Evolutionary conservation across 2,797 vertebrate genomes (phyloP).

Genomic region (Scolopax bukidnonensis): DNA sequence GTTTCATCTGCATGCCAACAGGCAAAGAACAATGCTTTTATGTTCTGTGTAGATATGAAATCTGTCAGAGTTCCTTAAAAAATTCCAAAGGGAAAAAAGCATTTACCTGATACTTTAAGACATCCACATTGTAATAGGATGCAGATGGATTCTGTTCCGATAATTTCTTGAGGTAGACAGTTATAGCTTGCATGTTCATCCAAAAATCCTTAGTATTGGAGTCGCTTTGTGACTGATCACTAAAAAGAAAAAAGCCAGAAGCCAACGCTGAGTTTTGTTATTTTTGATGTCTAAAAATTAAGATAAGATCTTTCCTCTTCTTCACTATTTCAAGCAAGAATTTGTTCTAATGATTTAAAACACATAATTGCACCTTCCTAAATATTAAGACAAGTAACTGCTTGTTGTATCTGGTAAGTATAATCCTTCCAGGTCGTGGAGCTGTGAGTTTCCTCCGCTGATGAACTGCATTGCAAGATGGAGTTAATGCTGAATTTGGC

Average conservation of each 20-base stretch:
- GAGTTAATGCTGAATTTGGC: not conserved
- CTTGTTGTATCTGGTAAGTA: not conserved
- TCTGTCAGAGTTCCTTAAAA: not conserved
- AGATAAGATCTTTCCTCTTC: not conserved
- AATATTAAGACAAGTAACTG: not conserved
- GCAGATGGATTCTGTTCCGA: slow-evolving; percentile 94
- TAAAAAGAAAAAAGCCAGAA: slow-evolving; percentile 64
- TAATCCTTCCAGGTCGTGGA: not conserved
- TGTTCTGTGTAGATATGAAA: not conserved
- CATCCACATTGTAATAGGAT: slow-evolving; percentile 96
- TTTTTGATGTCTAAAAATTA: not conserved
- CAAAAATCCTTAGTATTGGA: slow-evolving; percentile 92
- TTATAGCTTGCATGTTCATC: slow-evolving; percentile 98
- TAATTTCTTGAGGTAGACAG: slow-evolving; percentile 94
- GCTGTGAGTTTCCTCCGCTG: not conserved
- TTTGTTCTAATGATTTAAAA: not conserved
- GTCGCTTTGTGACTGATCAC: slow-evolving; percentile 94
- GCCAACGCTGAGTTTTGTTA: slow-evolving; percentile 6
- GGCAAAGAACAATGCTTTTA: not conserved
- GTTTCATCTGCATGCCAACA: not conserved
- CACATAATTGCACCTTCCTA: not conserved
- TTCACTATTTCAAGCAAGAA: not conserved
- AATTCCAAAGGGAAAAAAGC: not conserved
- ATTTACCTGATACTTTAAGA: slow-evolving; percentile 94
- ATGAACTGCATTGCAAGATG: not conserved